Percentiles rank a stretch among this genome's conserved stretches.
Evolutionary conservation across 2,113 vertebrate species (phyloP).

Genomic region (Chunga burmeisteri): DNA sequence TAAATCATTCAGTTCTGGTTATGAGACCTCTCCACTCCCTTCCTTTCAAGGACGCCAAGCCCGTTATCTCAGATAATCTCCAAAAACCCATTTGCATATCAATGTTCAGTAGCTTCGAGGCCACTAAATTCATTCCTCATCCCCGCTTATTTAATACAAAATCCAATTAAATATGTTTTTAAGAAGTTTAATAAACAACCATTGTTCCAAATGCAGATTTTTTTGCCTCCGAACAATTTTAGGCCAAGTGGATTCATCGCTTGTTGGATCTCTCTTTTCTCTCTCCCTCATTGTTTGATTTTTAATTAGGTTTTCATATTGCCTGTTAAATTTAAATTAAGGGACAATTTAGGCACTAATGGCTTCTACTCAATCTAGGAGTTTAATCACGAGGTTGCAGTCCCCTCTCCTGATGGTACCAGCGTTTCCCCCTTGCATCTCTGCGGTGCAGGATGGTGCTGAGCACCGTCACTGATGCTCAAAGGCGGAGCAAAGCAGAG

Average conservation of each 20-base stretch:
- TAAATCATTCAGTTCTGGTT: not conserved
- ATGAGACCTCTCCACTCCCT: not conserved
- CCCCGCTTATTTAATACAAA: not conserved
- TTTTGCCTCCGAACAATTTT: not conserved
- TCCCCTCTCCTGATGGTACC: not conserved
- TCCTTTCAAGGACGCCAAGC: not conserved
- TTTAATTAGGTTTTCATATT: slow-evolving; percentile 2
- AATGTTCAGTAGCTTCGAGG: not conserved
- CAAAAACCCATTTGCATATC: not conserved
- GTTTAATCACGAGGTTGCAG: not conserved
- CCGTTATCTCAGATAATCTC: not conserved
- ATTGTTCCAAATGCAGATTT: not conserved
- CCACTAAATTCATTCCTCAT: not conserved
- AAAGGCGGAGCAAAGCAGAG: not conserved
- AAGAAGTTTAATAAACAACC: not conserved
- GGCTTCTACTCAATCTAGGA: not conserved
- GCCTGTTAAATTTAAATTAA: not conserved
- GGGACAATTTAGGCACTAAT: not conserved
- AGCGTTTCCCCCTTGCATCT: rapidly evolving
- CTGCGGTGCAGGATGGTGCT: not conserved
- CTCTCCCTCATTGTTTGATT: not conserved
- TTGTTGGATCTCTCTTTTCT: not conserved
- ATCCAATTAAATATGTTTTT: not conserved
- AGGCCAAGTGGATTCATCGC: not conserved
- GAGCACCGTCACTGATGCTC: not conserved